These are phyloP conservation scores for Doris montereyensis DNA, from an alignment of 2,888 invertebrate genomes.

Conservation along the genomic window DNA sequence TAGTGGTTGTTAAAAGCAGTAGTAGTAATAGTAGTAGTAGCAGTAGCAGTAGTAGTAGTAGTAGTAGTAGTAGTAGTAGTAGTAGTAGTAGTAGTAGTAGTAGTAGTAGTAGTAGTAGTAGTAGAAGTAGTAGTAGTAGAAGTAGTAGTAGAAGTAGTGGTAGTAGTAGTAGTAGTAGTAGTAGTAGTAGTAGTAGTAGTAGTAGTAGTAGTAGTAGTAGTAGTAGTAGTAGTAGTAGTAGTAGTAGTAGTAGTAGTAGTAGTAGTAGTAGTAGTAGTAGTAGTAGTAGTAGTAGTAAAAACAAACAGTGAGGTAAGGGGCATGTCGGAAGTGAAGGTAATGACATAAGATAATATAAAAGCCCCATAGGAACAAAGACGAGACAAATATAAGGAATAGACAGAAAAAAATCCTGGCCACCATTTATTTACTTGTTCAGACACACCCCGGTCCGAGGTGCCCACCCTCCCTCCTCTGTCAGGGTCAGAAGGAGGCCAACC, in stretches of 20 bases:
- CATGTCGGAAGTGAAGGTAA: neutral
- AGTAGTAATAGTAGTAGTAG: neutral
- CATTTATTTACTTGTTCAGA: neutral
- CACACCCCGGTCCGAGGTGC: constrained; percentile 45
- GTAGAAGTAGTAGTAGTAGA: constrained; percentile 4
- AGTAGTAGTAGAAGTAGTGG: neutral
- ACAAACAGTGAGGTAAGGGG: too few species aligned
- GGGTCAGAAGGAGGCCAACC: constrained; percentile 46
- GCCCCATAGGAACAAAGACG: constrained; percentile 15
- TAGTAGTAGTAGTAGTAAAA: constrained; percentile 22
- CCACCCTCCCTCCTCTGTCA: constrained; percentile 47
- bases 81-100: constrained; percentile 20
- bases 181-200: constrained; percentile 9
- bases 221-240: neutral
- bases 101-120: constrained; percentile 14
- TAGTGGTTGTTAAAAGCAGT: neutral
- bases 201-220: constrained; percentile 18
- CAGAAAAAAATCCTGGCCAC: too few species aligned
- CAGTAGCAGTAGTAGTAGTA: neutral
- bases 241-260: neutral
- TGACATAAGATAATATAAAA: neutral
- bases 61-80: constrained; percentile 20
- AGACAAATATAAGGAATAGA: too few species aligned
- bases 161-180: constrained; percentile 1
- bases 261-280: constrained; percentile 16